Evolutionary conservation across 2,113 vertebrate genomes (phyloP), one percentile per base, ranked within the genome.

Genomic region (Ibidorhyncha struthersii): DNA sequence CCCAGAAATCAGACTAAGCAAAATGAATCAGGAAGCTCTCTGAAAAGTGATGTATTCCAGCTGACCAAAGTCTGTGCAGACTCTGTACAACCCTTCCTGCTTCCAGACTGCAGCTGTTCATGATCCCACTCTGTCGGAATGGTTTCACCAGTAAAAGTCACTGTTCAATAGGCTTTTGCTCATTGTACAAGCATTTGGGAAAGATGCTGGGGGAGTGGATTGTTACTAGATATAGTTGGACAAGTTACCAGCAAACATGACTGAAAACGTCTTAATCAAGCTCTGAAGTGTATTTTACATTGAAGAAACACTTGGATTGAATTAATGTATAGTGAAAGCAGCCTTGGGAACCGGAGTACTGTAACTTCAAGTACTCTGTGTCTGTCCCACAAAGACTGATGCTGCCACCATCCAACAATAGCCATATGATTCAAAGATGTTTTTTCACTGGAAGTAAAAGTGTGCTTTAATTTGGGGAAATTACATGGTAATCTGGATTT

Each of bases 121-220:
- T 0, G 0, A 83, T 6, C 13, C 30, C 15, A 10, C 13, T 36
- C 34, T 18, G 21, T 20, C 14, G 45, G 45, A 83, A 52, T 19
- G 23, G 6, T 80, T 78, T 77, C 13, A 12, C 8, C 27, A n/a
- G 25, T 56, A 73, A 69, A 56, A 45, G 10, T 41, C 36, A 30
- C 49, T 5, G 0, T 27, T 71, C 36, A 55, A 10, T 8, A 63
- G 36, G 9, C 10, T 78, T 91, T 89, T 89, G 9, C 61, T 73
- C n/a, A 56, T 88, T 77, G 53, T 56, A 21, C n/a, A 65, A 34
- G 38, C 34, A 58, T 78, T 63, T 43, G 7, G 0, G 40, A 83
- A 90, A 81, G n/a, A 56, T 38, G 8, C 32, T 49, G 19, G 4
- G 10, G 32, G 36, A 25, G 56, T n/a, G 16, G 45, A 18, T 56